phyloP scores from a whole-genome alignment of 2,797 vertebrate species.

The Diplodus sargus region DNA sequence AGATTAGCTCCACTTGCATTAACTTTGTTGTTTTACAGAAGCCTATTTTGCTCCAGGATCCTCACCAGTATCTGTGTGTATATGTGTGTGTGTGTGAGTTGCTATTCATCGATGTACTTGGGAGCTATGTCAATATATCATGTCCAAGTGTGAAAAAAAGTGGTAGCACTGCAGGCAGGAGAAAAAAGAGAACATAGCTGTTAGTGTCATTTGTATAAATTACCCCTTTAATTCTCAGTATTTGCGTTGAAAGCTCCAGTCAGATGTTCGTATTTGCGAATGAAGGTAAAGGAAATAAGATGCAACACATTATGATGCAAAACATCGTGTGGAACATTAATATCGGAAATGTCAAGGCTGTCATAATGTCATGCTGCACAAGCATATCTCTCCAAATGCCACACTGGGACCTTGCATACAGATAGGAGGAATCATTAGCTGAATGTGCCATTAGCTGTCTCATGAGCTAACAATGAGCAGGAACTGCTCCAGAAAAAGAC shows the following conservation, averaged over 20 bases:
- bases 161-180: too few relatives aligned
- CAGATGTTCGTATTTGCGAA: constrained; percentile 56
- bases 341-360: constrained; percentile 82
- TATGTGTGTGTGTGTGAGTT: too few relatives aligned
- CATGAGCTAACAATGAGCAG: constrained; percentile 28
- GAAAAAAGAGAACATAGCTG: too few relatives aligned
- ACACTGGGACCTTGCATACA: constrained; percentile 76
- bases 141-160: too few relatives aligned
- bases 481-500: constrained; percentile 3
- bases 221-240: constrained; percentile 5
- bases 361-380: constrained; percentile 82
- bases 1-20: too few relatives aligned
- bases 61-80: too few relatives aligned
- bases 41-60: too few relatives aligned
- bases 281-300: constrained; percentile 57
- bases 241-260: constrained; percentile 27
- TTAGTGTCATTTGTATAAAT: not conserved
- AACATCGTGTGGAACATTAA: constrained; percentile 80
- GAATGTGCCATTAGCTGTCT: constrained; percentile 46
- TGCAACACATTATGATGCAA: constrained; percentile 78
- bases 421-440: constrained; percentile 60
- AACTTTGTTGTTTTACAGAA: too few relatives aligned
- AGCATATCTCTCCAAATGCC: constrained; percentile 82
- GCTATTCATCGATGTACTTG: too few relatives aligned
- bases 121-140: too few relatives aligned